phyloP scores from a whole-genome alignment of 2,113 vertebrate species.

The Equus quagga region DNA sequence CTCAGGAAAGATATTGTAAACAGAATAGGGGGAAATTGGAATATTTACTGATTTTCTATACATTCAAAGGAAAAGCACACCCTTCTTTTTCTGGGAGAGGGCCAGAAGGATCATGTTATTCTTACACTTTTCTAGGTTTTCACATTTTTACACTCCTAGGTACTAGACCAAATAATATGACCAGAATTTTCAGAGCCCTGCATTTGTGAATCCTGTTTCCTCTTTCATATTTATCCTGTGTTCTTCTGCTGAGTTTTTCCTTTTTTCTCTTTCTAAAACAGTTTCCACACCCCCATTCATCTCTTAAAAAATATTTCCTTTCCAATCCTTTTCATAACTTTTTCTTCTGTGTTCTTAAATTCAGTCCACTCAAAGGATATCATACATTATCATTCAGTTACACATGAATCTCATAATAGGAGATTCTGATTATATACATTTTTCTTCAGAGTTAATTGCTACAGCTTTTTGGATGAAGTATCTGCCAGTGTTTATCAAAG shows the following conservation, averaged over 20 bases:
- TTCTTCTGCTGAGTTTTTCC: background rate
- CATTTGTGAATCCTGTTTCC: background rate
- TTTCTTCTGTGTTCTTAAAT: background rate
- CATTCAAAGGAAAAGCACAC: background rate
- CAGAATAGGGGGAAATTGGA: background rate
- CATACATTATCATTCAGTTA: background rate
- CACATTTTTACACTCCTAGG: background rate
- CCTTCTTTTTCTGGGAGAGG: background rate
- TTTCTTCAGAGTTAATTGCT: background rate
- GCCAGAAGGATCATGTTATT: background rate
- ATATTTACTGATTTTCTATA: background rate
- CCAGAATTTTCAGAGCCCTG: background rate
- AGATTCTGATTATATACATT: background rate
- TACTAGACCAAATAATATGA: background rate
- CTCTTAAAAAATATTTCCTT: background rate
- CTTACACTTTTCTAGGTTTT: background rate
- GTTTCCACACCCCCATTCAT: background rate
- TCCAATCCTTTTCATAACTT: background rate
- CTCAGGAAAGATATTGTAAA: background rate
- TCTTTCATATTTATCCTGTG: conserved; percentile 27
- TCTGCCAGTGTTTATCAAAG: background rate
- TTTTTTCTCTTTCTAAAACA: background rate
- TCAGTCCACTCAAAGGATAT: background rate
- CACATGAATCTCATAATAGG: background rate
- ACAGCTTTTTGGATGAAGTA: background rate